Base-by-base conservation (phyloP, 2,888 invertebrate species). In the Halictus ligatus region DNA sequence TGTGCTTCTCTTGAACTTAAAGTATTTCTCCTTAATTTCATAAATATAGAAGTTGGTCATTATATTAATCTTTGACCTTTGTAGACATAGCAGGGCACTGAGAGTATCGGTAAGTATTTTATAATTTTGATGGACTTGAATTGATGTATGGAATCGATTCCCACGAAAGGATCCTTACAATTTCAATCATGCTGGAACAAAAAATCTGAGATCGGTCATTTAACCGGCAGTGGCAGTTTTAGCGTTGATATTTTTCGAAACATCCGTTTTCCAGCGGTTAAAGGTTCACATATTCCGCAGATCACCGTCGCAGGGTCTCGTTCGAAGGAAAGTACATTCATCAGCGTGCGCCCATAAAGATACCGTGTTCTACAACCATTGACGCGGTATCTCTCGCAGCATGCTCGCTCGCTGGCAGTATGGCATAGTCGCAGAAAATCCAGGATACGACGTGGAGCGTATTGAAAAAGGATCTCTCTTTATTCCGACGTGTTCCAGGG, bases 381-480 rank as follows among this genome's bases (percentile, higher is more conserved):
- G 64, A 64, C 64, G 15, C 29, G 64, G 29, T 64, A 25, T 29
- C 64, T n/a, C 58, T 48, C 48, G 48, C 48, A 48, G 15, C 48
- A 48, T 48, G 48, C 48, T 46, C 12, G 46, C 48, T n/a, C n/a
- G 29, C 64, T 8, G 18, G 8, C 8, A 64, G 64, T 64, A 8
- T 25, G 15, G 29, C 29, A 6, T 15, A 7, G 64, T 8, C 29
- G 29, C 79, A 35, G 46, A 67, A 54, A 60, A 77, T 50, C 81
- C 69, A 35, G 29, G 29, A 12, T 60, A 40, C 75, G 21, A 21
- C n/a, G 29, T 18, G 21, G 15, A 46, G 54, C 46, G 78, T 73
- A 85, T 85, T 67, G 84, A 79, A 50, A 87, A 78, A 40, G 71
- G 58, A 79, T 88, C 79, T 71, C 50, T 64, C 72, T 83, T 81